phyloP scores from a whole-genome alignment of 1,140 invertebrate genomes.

The Hetaerina americana region DNA sequence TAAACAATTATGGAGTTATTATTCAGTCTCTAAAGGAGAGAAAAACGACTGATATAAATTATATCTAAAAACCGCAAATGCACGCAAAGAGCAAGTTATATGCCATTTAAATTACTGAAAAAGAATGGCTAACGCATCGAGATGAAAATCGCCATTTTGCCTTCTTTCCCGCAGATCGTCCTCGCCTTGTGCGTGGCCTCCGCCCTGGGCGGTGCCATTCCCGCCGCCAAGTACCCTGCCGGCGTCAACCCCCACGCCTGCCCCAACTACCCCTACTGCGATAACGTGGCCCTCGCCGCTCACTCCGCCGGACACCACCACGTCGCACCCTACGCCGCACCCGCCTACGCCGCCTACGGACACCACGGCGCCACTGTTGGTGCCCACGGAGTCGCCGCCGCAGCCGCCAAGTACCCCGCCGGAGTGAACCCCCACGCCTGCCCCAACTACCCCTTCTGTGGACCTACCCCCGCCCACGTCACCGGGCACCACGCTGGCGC shows the following conservation, averaged over 20 bases:
- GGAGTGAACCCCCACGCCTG: conserved; percentile 16
- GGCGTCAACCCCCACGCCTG: conserved; percentile 13
- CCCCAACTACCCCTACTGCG: conserved; percentile 17
- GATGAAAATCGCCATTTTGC: too few relatives aligned
- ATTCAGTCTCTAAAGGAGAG: too few relatives aligned
- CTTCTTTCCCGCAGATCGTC: neutral
- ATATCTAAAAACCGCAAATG: too few relatives aligned
- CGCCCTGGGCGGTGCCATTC: conserved; percentile 22
- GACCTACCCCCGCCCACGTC: neutral
- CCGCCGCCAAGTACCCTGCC: conserved; percentile 20
- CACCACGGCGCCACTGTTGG: conserved; percentile 23
- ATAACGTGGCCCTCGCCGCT: neutral
- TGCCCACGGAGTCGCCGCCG: conserved; percentile 17
- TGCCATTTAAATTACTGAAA: too few relatives aligned
- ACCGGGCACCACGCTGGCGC: conserved; percentile 19
- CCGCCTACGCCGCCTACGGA: neutral
- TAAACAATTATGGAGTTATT: too few relatives aligned
- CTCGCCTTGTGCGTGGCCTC: neutral
- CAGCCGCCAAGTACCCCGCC: conserved; percentile 11
- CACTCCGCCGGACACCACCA: neutral
- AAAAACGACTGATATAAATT: too few relatives aligned
- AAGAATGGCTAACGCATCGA: too few relatives aligned
- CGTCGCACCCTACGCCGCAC: conserved; percentile 15
- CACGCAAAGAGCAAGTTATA: too few relatives aligned
- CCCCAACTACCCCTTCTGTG: conserved; percentile 13